phyloP scores from a whole-genome alignment of 2,113 vertebrate genomes.

The Pseudonaja textilis region DNA sequence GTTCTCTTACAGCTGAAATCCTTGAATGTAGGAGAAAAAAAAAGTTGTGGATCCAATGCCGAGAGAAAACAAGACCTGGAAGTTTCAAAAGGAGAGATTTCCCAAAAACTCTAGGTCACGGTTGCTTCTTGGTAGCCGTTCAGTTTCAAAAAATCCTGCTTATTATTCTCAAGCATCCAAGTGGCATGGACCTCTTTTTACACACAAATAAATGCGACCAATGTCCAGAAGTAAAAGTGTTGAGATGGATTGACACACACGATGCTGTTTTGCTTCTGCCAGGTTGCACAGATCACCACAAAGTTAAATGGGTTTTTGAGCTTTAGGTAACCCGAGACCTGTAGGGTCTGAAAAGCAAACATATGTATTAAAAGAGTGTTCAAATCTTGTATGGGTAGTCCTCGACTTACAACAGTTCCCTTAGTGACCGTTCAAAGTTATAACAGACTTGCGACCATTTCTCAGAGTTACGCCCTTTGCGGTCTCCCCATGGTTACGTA shows the following conservation, averaged over 20 bases:
- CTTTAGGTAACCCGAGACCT: slow-evolving; percentile 53
- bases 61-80: not conserved
- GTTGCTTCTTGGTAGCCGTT: slow-evolving; percentile 31
- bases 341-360: slow-evolving; percentile 60
- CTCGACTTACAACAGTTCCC: not conserved
- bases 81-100: not conserved
- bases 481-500: not conserved
- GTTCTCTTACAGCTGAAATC: slow-evolving; percentile 22
- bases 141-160: not conserved
- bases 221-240: slow-evolving; percentile 28
- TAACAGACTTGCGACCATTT: not conserved
- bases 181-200: not conserved
- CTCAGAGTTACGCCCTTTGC: not conserved
- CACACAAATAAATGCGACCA: not conserved
- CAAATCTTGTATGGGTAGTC: not conserved
- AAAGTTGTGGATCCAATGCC: slow-evolving; percentile 2
- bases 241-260: slow-evolving; percentile 53
- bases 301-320: slow-evolving; percentile 28
- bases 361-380: not conserved
- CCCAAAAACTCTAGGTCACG: not conserved
- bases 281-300: not conserved
- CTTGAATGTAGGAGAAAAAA: not conserved
- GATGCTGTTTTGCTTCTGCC: slow-evolving; percentile 36
- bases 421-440: not conserved
- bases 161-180: not conserved